phyloP scores from a whole-genome alignment of 1,140 invertebrate species.

The Drosophila ironensis region DNA sequence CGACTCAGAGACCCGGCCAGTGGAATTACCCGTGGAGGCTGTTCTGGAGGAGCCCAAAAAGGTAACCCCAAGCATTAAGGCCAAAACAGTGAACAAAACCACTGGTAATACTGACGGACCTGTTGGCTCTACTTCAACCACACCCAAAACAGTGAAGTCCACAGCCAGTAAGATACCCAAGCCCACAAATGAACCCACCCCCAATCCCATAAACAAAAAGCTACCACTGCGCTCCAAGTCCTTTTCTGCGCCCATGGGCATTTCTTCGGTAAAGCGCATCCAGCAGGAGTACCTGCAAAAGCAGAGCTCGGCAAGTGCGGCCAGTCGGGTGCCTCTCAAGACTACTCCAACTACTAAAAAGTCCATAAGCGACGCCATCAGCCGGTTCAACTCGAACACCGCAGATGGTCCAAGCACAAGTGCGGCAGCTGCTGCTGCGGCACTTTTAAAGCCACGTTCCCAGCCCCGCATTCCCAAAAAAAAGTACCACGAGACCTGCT shows the following conservation, averaged over 20 bases:
- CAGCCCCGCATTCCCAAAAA: conserved; percentile 78
- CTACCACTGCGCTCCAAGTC: conserved; percentile 71
- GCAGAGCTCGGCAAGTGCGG: conserved; percentile 59
- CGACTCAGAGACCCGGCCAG: conserved; percentile 82
- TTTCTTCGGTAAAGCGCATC: conserved; percentile 83
- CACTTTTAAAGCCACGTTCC: conserved; percentile 48
- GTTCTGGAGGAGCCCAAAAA: conserved; percentile 66
- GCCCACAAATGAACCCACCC: conserved; percentile 48
- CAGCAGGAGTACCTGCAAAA: conserved; percentile 83
- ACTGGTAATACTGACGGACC: conserved; percentile 7
- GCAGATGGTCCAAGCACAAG: conserved; percentile 58
- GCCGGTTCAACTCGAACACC: conserved; percentile 58
- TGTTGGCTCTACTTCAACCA: conserved; percentile 10
- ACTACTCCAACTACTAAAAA: conserved; percentile 59
- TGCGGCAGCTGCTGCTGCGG: conserved; percentile 40
- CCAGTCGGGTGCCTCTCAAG: conserved; percentile 59
- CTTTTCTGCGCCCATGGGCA: conserved; percentile 72
- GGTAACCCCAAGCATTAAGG: conserved; percentile 42
- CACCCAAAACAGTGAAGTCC: conserved; percentile 37
- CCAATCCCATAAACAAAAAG: conserved; percentile 45
- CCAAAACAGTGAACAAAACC: conserved; percentile 17
- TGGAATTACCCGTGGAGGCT: conserved; percentile 78
- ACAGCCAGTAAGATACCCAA: conserved; percentile 79
- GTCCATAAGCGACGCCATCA: conserved; percentile 71
- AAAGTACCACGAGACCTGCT: conserved; percentile 84